A percentile compares a stretch with the other conserved stretches of the same genome.
Evolutionary conservation across 2,113 vertebrate genomes (phyloP).

Genomic region (Phocoena sinus): DNA sequence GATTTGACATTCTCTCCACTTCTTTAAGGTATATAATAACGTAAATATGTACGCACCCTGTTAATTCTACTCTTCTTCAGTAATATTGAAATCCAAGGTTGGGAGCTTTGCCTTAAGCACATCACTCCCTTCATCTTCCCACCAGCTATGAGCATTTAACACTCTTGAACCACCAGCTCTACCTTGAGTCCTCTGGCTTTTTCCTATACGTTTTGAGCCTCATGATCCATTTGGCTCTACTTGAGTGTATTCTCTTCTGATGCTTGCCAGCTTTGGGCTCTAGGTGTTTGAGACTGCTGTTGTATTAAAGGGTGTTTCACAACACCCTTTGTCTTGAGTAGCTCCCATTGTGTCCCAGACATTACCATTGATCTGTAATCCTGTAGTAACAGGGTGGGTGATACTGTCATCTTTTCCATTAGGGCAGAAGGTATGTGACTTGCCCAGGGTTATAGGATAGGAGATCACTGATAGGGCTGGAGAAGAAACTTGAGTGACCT

Average conservation of each 20-base stretch:
- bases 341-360: not conserved
- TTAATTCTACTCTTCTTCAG: not conserved
- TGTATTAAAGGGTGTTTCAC: not conserved
- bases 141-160: not conserved
- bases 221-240: conserved; percentile 27
- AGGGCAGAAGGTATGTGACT: not conserved
- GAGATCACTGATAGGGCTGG: not conserved
- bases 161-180: not conserved
- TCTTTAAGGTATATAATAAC: not conserved
- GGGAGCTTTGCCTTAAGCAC: conserved; percentile 57
- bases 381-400: not conserved
- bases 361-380: not conserved
- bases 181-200: conserved; percentile 46
- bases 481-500: not conserved
- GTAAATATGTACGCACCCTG: not conserved
- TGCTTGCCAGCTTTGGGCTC: conserved; percentile 44
- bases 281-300: conserved; percentile 33
- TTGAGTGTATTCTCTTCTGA: conserved; percentile 35
- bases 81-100: not conserved
- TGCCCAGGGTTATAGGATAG: not conserved
- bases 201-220: not conserved
- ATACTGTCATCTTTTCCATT: not conserved
- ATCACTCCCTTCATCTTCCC: conserved; percentile 30
- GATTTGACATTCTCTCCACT: not conserved
- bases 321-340: conserved; percentile 7